A percentile compares a stretch with the other conserved stretches of the same genome.
Conservation (phyloP, 1,140 invertebrate genomes). For the Pogonomyrmex barbatus region DNA sequence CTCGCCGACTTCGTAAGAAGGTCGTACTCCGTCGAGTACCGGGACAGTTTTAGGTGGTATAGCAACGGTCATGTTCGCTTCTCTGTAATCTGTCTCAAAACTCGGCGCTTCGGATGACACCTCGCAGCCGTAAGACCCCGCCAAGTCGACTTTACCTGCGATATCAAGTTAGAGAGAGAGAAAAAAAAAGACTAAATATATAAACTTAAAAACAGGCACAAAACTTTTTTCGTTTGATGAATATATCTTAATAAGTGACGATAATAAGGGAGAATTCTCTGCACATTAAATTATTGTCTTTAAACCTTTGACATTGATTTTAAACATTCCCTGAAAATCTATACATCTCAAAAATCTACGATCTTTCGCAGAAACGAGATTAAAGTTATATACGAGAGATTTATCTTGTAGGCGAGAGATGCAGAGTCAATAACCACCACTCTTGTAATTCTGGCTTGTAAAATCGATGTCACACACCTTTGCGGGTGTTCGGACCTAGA, state of each 20-base stretch:
- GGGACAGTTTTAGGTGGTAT: slow-evolving; percentile 82
- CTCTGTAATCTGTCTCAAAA: slow-evolving; percentile 85
- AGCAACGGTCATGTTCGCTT: slow-evolving; percentile 86
- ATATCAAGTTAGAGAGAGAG: neutral
- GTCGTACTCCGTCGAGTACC: slow-evolving; percentile 79
- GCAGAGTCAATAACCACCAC: neutral
- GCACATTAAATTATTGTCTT: neutral
- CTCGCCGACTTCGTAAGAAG: slow-evolving; percentile 90
- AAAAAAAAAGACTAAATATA: neutral
- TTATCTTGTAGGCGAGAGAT: neutral
- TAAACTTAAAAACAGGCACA: neutral
- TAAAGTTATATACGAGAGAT: neutral
- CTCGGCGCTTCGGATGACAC: slow-evolving; percentile 87
- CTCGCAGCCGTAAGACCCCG: slow-evolving; percentile 88
- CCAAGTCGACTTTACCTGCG: slow-evolving; percentile 78
- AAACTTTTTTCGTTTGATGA: neutral
- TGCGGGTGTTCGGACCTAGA: slow-evolving; percentile 71
- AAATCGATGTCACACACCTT: slow-evolving; percentile 64
- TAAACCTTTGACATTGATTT: neutral
- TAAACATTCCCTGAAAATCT: neutral
- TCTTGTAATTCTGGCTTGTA: neutral
- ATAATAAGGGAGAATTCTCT: neutral
- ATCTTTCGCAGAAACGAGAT: neutral
- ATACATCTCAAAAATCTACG: neutral
- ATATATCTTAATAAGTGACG: neutral